Evolutionary conservation across 1,140 invertebrate genomes (phyloP).

Genomic region (Geopemphigus sp.): DNA sequence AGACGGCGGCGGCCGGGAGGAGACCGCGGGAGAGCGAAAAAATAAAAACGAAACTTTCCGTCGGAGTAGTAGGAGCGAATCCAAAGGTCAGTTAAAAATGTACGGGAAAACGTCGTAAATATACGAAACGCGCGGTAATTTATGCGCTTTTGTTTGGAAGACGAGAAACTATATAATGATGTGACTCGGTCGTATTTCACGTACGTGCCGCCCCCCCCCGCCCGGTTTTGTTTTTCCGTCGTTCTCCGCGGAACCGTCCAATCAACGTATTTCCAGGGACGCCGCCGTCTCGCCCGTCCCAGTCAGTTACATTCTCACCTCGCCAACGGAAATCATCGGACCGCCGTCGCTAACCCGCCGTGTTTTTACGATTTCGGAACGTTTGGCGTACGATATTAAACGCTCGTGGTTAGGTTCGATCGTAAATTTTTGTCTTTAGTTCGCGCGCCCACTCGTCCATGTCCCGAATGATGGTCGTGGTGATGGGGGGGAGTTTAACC

Average conservation of each 20-base stretch:
- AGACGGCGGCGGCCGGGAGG: too few species aligned
- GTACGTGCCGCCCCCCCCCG: not conserved
- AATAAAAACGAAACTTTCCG: constrained; percentile 1
- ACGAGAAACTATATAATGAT: constrained; percentile 11
- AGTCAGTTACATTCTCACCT: too few species aligned
- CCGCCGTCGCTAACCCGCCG: too few species aligned
- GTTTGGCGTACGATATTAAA: too few species aligned
- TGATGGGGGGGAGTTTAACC: too few species aligned
- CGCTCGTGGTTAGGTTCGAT: too few species aligned
- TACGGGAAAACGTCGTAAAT: constrained; percentile 13
- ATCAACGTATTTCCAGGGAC: not conserved
- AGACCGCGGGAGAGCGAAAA: not conserved
- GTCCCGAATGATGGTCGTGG: too few species aligned
- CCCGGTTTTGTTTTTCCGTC: not conserved
- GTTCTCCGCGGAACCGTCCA: not conserved
- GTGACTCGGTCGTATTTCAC: not conserved
- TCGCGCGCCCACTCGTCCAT: too few species aligned
- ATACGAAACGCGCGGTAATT: constrained; percentile 1
- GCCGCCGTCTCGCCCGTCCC: too few species aligned
- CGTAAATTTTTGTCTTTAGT: too few species aligned
- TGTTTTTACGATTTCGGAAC: too few species aligned
- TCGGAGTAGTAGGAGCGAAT: not conserved
- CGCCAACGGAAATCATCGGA: too few species aligned
- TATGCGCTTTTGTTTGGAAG: constrained; percentile 12
- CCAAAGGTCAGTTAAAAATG: constrained; percentile 14